A percentile compares a stretch with the other conserved stretches of the same genome.
Conservation (phyloP, 2,113 vertebrate genomes). For the Nansenia antarctica region DNA sequence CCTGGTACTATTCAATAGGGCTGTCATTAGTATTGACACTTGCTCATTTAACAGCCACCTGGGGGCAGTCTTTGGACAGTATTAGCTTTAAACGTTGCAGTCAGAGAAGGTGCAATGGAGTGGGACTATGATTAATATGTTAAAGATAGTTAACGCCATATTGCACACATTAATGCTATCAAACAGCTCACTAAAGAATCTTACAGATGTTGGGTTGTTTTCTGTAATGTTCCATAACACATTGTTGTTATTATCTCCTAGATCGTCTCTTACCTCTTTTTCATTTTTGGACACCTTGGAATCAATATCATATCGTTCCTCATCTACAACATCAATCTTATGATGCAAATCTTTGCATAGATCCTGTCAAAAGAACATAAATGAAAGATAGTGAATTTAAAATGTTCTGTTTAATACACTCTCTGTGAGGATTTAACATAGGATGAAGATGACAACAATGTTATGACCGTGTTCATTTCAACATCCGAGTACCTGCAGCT, state of each 20-base stretch:
- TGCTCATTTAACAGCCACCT: slow-evolving; percentile 13
- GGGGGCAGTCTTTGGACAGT: slow-evolving; percentile 20
- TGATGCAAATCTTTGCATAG: slow-evolving; percentile 63
- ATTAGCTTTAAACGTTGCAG: background rate
- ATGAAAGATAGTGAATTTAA: background rate
- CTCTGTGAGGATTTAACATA: background rate
- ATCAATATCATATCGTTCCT: slow-evolving; percentile 64
- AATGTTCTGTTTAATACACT: background rate
- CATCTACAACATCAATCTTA: slow-evolving; percentile 64
- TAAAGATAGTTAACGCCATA: background rate
- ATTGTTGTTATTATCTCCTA: background rate
- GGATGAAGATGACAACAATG: background rate
- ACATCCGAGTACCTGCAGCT: slow-evolving; percentile 47
- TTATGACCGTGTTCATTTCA: background rate
- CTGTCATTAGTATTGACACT: background rate
- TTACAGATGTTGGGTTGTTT: no score
- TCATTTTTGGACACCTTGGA: slow-evolving; percentile 62
- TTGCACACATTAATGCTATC: background rate
- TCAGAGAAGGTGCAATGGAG: background rate
- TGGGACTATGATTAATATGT: background rate
- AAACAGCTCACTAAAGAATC: background rate
- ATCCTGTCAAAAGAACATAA: slow-evolving; percentile 41
- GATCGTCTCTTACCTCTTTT: slow-evolving; percentile 46
- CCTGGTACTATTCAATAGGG: background rate
- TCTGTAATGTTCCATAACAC: background rate